Base-by-base conservation (phyloP, 2,113 vertebrate species). In the Mohoua ochrocephala region DNA sequence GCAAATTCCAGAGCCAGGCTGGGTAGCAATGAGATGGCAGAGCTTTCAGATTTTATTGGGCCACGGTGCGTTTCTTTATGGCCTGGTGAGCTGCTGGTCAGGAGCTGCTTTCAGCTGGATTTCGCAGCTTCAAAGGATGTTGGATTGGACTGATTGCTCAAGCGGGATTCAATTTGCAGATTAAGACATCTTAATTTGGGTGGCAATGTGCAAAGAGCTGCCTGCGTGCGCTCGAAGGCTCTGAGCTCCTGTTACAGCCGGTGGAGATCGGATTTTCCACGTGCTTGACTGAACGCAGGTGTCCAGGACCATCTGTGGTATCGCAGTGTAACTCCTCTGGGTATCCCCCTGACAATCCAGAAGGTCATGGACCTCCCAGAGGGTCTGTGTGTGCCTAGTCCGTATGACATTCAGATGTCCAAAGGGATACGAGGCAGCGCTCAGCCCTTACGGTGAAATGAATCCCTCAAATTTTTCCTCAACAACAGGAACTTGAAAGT, bases 1-100 rank as follows among this genome's bases (percentile, higher is more conserved):
- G 95, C 96, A 92, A 94, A 97, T 97, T 96, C 95, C 94, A 96
- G 41, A 92, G 67, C 80, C 92, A 95, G 94, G 96, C 73, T 88
- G 87, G 91, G 84, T 94, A 96, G 87, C 45, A 79, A 28, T 30
- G 93, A 71, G 93, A 67, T 95, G 92, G 96, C 76, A 92, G 56
- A 86, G 86, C 88, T 93, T 84, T 93, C 68, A 60, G 81, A 52
- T 93, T 74, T 75, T 22, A 30, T 67, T 91, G 92, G 95, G 59
- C 81, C 91, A 84, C 54, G 11, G 50, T 20, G 87, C 31, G 39
- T 63, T 94, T 87, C 82, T 88, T 96, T 52, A 56, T 82, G 88
- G 91, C 91, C 80, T 65, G 93, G 75, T 94, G 94, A 95, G 81
- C 42, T 84, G 54, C 88, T 91, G 93, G 68, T 91, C 80, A 95